phyloP scores from a whole-genome alignment of 1,140 invertebrate species.

The Drosophila ohnishii region DNA sequence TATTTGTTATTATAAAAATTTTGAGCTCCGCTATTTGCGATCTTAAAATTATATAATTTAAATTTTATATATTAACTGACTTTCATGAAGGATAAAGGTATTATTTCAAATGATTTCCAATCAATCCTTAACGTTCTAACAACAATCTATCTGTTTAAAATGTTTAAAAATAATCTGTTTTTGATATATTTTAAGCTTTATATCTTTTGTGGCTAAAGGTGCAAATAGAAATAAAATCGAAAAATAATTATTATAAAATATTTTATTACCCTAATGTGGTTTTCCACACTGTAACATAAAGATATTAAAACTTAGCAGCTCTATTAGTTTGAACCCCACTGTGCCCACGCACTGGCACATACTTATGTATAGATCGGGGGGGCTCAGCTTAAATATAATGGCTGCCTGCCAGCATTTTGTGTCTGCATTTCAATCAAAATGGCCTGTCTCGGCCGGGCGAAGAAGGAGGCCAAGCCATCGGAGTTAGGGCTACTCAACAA shows the following conservation, averaged over 20 bases:
- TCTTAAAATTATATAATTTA: neutral
- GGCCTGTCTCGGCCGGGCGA: slow-evolving; percentile 34
- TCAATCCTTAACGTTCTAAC: neutral
- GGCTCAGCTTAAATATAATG: slow-evolving; percentile 76
- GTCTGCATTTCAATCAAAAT: slow-evolving; percentile 64
- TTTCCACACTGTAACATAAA: neutral
- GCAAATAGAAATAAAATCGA: neutral
- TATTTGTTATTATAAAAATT: neutral
- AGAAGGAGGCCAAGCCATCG: slow-evolving; percentile 41
- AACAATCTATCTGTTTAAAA: neutral
- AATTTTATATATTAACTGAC: neutral
- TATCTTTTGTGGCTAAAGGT: neutral
- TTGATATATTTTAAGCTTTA: neutral
- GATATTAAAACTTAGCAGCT: neutral
- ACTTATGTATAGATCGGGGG: slow-evolving; percentile 51
- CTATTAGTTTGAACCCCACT: neutral
- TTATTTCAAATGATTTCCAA: neutral
- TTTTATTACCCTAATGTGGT: neutral
- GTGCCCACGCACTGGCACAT: slow-evolving; percentile 11
- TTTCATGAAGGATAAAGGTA: neutral
- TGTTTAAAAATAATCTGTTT: neutral
- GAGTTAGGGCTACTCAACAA: slow-evolving; percentile 66
- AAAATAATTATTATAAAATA: neutral
- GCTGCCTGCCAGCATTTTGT: slow-evolving; percentile 74
- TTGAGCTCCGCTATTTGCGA: neutral